Percentiles rank a stretch among this genome's conserved stretches.
Evolutionary conservation across 2,797 vertebrate species (phyloP).

Genomic region (Pangasius djambal): DNA sequence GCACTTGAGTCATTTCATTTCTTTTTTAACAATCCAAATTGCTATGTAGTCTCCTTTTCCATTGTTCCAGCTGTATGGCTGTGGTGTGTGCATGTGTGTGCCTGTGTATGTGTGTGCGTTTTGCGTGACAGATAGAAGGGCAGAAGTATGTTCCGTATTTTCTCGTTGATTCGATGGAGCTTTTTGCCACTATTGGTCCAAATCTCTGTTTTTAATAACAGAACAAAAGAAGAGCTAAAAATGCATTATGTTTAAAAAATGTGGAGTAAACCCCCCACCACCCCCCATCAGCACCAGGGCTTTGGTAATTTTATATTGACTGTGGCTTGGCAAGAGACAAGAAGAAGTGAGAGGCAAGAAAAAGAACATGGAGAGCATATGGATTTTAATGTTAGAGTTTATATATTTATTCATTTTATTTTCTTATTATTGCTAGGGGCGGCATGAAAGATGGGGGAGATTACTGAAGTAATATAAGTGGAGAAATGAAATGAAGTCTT

Average conservation of each 20-base stretch:
- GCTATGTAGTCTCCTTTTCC: slow-evolving; percentile 45
- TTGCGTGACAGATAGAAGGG: slow-evolving; percentile 48
- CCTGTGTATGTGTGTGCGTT: slow-evolving; percentile 47
- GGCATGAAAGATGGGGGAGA: slow-evolving; percentile 31
- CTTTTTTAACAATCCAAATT: slow-evolving; percentile 51
- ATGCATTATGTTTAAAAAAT: slow-evolving; percentile 83
- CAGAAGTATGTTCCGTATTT: slow-evolving; percentile 62
- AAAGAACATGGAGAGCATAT: slow-evolving; percentile 52
- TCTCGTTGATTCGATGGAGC: slow-evolving; percentile 62
- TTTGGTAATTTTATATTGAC: slow-evolving; percentile 84
- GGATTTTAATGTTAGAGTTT: slow-evolving; percentile 72
- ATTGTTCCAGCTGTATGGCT: slow-evolving; percentile 45
- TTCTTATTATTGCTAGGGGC: slow-evolving; percentile 68
- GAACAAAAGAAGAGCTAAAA: slow-evolving; percentile 84
- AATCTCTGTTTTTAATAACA: slow-evolving; percentile 84
- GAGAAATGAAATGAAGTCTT: slow-evolving; percentile 56
- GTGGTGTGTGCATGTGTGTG: slow-evolving; percentile 17
- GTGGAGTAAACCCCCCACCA: slow-evolving; percentile 65
- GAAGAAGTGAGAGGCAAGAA: slow-evolving; percentile 71
- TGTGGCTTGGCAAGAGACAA: slow-evolving; percentile 81
- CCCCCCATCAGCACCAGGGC: slow-evolving; percentile 65
- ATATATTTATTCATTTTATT: slow-evolving; percentile 77
- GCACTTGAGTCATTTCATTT: slow-evolving; percentile 39
- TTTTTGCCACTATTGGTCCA: slow-evolving; percentile 74
- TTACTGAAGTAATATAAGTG: slow-evolving; percentile 20